Base-by-base conservation (phyloP, 2,113 vertebrate species). In the Alligator mississippiensis region DNA sequence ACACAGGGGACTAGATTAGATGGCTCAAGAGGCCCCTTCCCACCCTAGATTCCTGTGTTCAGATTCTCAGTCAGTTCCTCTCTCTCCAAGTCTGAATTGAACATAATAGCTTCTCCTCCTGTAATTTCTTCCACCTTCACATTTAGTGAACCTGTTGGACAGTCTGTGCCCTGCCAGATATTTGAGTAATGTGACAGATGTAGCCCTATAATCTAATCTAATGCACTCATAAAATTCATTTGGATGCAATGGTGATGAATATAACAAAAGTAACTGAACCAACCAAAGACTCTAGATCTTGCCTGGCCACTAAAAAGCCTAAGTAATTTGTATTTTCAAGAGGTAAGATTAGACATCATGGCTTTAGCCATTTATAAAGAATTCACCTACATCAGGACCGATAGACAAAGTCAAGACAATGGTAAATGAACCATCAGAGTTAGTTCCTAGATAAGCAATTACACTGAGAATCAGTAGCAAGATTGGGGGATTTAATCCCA, bases 391-490 rank as follows among this genome's bases (percentile, higher is more conserved):
- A 12, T 64, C 28, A 55, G 38, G 11, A 83, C 11, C 30, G 58
- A 54, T 16, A 12, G 60, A 28, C 0, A 0, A 61, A 84, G 28
- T 9, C 1, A 0, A 27, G 83, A 76, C 10, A 90, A 68, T 15
- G 57, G 30, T 55, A 80, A 70, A 88, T 21, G 6, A 24, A 34
- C 79, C 55, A 75, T 18, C 2, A 6, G 21, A 82, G 64, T 30
- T 66, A 1, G 2, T 76, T 80, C 28, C 24, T 86, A 82, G 8
- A 58, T 28, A 85, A 12, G 5, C 38, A 78, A 12, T 21, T 74
- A 57, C 60, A 2, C 24, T 38, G 19, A 34, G 58, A 74, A 55
- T 82, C 16, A 82, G 19, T 25, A 84, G 5, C 4, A 57, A 16
- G 24, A 34, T 16, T 85, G 74, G 38, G 28, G 22, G 7, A 63